phyloP scores from a whole-genome alignment of 1,140 invertebrate genomes.

The Lasioglossum baleicum region DNA sequence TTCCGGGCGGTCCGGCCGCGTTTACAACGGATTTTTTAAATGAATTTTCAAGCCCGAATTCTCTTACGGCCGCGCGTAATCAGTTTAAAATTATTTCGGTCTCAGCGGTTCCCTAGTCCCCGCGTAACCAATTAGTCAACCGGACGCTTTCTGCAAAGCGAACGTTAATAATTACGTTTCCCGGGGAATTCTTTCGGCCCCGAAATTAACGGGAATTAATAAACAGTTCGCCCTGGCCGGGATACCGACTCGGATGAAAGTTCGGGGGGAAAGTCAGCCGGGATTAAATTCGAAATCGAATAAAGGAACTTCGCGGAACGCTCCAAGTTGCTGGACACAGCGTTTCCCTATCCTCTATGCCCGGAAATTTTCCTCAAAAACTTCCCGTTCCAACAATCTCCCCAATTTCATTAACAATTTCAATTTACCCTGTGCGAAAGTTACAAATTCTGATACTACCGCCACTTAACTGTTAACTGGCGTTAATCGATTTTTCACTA shows the following conservation, averaged over 20 bases:
- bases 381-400: no score
- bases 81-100: slow-evolving; percentile 26
- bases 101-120: not conserved
- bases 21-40: slow-evolving; percentile 10
- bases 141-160: not conserved
- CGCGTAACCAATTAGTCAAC: slow-evolving; percentile 23
- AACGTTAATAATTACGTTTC: slow-evolving; percentile 1
- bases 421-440: no score
- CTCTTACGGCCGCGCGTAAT: not conserved
- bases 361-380: no score
- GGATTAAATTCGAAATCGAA: slow-evolving; percentile 1
- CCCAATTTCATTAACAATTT: no score
- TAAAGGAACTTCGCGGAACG: not conserved
- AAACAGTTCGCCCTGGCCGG: not conserved
- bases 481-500: no score
- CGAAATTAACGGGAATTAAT: slow-evolving; percentile 22
- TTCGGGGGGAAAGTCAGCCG: not conserved
- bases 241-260: not conserved
- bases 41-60: slow-evolving; percentile 28
- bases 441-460: no score
- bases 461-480: no score
- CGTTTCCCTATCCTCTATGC: no score
- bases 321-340: not conserved
- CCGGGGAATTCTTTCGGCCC: not conserved
- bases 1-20: not conserved